A percentile compares a stretch with the other conserved stretches of the same genome.
Conservation (phyloP, 2,113 vertebrate species). For the Siniperca knerii region DNA sequence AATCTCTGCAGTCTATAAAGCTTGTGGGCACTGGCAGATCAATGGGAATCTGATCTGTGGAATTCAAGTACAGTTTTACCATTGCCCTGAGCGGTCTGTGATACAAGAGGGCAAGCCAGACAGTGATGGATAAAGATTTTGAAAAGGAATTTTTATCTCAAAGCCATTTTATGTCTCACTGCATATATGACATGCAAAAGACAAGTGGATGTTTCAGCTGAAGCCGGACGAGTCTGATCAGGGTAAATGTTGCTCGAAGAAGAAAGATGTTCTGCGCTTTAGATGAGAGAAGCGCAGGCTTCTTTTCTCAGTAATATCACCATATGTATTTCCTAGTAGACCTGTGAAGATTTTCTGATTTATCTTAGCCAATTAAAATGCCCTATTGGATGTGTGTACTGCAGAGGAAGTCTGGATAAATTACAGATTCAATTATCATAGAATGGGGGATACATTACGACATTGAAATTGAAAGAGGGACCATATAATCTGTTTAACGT, state of each 20-base stretch:
- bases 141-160: slow-evolving; percentile 37
- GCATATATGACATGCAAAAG: slow-evolving; percentile 50
- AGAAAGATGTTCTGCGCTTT: slow-evolving; percentile 21
- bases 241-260: slow-evolving; percentile 32
- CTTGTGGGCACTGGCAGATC: slow-evolving; percentile 50
- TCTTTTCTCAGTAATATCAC: slow-evolving; percentile 5
- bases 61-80: slow-evolving; percentile 62
- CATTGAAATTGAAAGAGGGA: background rate
- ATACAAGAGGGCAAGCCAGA: slow-evolving; percentile 48
- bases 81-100: slow-evolving; percentile 42
- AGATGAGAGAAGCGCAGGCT: slow-evolving; percentile 1
- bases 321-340: background rate
- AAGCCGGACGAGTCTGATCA: slow-evolving; percentile 36
- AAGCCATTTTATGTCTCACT: slow-evolving; percentile 57
- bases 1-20: slow-evolving; percentile 26
- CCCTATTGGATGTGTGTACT: background rate
- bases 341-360: slow-evolving; percentile 4
- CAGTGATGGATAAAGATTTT: slow-evolving; percentile 59
- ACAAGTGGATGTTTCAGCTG: slow-evolving; percentile 54
- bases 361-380: slow-evolving; percentile 16
- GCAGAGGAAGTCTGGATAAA: background rate
- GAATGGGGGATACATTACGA: background rate
- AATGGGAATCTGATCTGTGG: slow-evolving; percentile 54
- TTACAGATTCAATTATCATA: background rate
- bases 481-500: background rate